These are phyloP conservation scores for Lagocephalus sceleratus DNA, from an alignment of 2,797 vertebrate genomes.

Conservation along the genomic window DNA sequence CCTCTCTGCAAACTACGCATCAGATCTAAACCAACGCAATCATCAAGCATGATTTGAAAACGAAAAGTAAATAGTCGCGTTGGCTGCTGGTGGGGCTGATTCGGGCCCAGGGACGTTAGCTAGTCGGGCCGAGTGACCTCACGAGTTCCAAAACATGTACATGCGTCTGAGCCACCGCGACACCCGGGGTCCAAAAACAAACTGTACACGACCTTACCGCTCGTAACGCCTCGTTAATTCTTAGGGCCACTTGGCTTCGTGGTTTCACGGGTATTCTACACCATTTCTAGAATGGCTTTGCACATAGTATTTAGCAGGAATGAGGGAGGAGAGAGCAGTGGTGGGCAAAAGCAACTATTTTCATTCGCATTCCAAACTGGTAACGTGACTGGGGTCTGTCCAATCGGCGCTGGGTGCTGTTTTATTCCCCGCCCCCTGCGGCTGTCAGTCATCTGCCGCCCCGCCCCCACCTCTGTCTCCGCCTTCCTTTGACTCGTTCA, in stretches of 20 bases:
- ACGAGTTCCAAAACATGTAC: slow-evolving; percentile 56
- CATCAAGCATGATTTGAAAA: slow-evolving; percentile 27
- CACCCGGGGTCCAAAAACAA: slow-evolving; percentile 10
- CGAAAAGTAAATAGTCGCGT: slow-evolving; percentile 6
- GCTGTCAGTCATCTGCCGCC: slow-evolving; percentile 19
- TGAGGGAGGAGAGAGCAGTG: slow-evolving; percentile 40
- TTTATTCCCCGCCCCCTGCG: slow-evolving; percentile 27
- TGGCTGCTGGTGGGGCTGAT: slow-evolving; percentile 9
- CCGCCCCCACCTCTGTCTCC: slow-evolving; percentile 1
- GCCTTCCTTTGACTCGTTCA: slow-evolving; percentile 32
- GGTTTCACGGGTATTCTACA: slow-evolving; percentile 63
- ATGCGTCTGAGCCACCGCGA: slow-evolving; percentile 22
- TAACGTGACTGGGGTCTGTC: slow-evolving; percentile 54
- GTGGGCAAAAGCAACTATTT: slow-evolving; percentile 46
- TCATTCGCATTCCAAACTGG: slow-evolving; percentile 74
- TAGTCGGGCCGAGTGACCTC: slow-evolving; percentile 35
- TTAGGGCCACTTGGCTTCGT: slow-evolving; percentile 31
- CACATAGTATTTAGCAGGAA: slow-evolving; percentile 30
- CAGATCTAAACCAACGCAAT: slow-evolving; percentile 6
- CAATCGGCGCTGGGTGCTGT: slow-evolving; percentile 52
- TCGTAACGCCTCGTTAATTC: slow-evolving; percentile 26
- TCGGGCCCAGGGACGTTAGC: slow-evolving; percentile 45
- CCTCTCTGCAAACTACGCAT: slow-evolving; percentile 4
- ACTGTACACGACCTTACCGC: slow-evolving; percentile 55
- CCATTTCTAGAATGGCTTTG: slow-evolving; percentile 63